Evolutionary conservation across 2,797 vertebrate genomes (phyloP).

Genomic region (Platalea minor): DNA sequence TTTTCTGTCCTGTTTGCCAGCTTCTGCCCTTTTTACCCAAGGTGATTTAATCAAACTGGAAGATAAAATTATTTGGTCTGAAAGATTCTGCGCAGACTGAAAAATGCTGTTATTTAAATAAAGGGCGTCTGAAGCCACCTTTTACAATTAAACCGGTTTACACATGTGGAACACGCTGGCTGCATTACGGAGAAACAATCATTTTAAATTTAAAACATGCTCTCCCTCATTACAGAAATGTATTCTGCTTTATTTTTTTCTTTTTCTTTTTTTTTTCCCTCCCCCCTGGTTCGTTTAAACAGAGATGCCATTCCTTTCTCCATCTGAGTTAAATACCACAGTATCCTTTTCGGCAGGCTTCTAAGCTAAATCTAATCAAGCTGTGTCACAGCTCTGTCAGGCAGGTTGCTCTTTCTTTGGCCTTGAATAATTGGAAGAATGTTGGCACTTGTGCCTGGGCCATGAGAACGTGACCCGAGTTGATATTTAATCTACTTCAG

Average conservation of each 20-base stretch:
- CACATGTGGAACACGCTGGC: neutral
- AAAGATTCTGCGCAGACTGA: neutral
- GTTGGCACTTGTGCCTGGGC: constrained; percentile 79
- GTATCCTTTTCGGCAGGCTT: constrained; percentile 75
- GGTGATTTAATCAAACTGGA: neutral
- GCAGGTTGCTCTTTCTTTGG: constrained; percentile 77
- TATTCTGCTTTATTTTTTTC: neutral
- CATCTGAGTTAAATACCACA: constrained; percentile 73
- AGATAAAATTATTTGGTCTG: neutral
- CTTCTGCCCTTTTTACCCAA: neutral
- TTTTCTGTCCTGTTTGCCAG: neutral
- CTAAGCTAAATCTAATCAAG: constrained; percentile 77
- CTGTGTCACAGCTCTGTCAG: constrained; percentile 75
- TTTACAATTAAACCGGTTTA: neutral
- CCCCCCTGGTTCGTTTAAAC: constrained; percentile 27
- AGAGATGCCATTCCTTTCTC: constrained; percentile 66
- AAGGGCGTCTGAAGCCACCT: neutral
- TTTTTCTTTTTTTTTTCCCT: neutral
- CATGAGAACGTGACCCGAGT: constrained; percentile 81
- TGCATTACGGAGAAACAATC: neutral
- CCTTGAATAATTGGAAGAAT: constrained; percentile 81
- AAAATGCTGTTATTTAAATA: neutral
- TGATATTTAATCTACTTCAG: constrained; percentile 80
- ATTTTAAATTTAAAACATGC: constrained; percentile 30
- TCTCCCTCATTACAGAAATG: constrained; percentile 42